Evolutionary conservation across 64 coral and sea anemone species (phyloP).

Genomic region (Orbicella faveolata): DNA sequence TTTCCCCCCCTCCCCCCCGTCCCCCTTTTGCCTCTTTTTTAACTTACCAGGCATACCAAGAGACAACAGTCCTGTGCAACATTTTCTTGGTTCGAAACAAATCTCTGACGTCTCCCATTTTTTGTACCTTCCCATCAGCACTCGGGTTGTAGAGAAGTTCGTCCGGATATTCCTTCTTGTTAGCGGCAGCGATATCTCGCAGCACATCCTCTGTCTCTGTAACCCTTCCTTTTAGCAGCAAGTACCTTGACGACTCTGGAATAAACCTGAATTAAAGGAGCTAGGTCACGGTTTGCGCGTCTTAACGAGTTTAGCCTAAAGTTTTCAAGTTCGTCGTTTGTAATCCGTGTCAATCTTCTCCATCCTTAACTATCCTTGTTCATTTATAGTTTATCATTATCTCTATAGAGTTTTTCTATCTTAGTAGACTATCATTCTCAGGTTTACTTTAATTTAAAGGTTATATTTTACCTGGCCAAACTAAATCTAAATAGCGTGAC

Average conservation of each 20-base stretch:
- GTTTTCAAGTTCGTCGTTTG: too few relatives aligned
- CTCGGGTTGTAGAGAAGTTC: conserved; percentile 11
- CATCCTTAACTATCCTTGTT: too few relatives aligned
- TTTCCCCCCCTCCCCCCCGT: too few relatives aligned
- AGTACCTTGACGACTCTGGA: conserved; percentile 59
- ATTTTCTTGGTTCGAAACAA: conserved; percentile 56
- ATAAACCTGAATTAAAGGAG: conserved; percentile 29
- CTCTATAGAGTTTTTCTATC: too few relatives aligned
- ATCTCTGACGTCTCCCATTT: conserved; percentile 37
- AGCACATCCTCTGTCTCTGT: conserved; percentile 14
- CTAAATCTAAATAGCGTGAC: neutral
- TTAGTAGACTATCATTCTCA: too few relatives aligned
- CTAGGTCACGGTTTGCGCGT: neutral
- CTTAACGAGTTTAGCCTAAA: too few relatives aligned
- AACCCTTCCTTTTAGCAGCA: conserved; percentile 34
- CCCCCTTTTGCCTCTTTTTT: too few relatives aligned
- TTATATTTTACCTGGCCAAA: too few relatives aligned
- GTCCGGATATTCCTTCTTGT: conserved; percentile 51
- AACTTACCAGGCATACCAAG: conserved; percentile 54
- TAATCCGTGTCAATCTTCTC: too few relatives aligned
- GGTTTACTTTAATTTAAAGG: too few relatives aligned
- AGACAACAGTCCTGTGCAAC: conserved; percentile 41
- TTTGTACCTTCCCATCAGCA: conserved; percentile 27
- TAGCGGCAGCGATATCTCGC: conserved; percentile 35
- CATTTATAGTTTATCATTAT: too few relatives aligned